These are phyloP conservation scores for Acestrorhynchus altus DNA, from an alignment of 2,797 vertebrate species.

Conservation along the genomic window DNA sequence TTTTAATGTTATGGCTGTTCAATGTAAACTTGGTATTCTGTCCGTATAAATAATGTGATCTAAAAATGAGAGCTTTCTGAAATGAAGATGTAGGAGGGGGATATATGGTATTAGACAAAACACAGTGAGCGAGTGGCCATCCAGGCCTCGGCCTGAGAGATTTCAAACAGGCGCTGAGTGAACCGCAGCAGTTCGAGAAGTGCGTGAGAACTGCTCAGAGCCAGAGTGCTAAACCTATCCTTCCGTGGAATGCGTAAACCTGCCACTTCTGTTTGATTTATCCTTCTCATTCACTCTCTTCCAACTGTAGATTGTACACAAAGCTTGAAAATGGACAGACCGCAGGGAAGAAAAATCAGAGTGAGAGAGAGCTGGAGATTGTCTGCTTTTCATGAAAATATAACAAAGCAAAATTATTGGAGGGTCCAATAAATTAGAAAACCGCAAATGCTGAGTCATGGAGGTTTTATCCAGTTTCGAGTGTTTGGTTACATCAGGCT, in stretches of 20 bases:
- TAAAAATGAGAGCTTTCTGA: background rate
- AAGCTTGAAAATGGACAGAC: slow-evolving; percentile 38
- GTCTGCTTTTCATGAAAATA: slow-evolving; percentile 48
- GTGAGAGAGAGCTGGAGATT: slow-evolving; percentile 42
- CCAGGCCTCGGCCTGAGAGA: slow-evolving; percentile 35
- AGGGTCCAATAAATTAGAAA: slow-evolving; percentile 39
- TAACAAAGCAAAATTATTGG: slow-evolving; percentile 24
- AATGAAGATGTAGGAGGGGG: background rate
- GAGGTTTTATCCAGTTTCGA: slow-evolving; percentile 21
- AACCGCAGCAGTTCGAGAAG: slow-evolving; percentile 49
- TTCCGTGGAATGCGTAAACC: slow-evolving; percentile 52
- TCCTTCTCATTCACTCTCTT: slow-evolving; percentile 46
- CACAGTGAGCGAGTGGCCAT: background rate
- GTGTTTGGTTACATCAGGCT: background rate
- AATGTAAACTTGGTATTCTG: too few species aligned
- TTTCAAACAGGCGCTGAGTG: slow-evolving; percentile 42
- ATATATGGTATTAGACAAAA: slow-evolving; percentile 4
- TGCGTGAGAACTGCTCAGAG: slow-evolving; percentile 43
- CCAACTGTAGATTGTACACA: slow-evolving; percentile 28
- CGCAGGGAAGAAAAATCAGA: slow-evolving; percentile 31
- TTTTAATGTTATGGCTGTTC: too few species aligned
- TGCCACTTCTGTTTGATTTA: slow-evolving; percentile 51
- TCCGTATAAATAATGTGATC: background rate
- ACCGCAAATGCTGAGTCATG: slow-evolving; percentile 34
- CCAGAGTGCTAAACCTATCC: slow-evolving; percentile 47